These are phyloP conservation scores for Tapirus indicus DNA, from an alignment of 2,797 vertebrate species.

Conservation along the genomic window DNA sequence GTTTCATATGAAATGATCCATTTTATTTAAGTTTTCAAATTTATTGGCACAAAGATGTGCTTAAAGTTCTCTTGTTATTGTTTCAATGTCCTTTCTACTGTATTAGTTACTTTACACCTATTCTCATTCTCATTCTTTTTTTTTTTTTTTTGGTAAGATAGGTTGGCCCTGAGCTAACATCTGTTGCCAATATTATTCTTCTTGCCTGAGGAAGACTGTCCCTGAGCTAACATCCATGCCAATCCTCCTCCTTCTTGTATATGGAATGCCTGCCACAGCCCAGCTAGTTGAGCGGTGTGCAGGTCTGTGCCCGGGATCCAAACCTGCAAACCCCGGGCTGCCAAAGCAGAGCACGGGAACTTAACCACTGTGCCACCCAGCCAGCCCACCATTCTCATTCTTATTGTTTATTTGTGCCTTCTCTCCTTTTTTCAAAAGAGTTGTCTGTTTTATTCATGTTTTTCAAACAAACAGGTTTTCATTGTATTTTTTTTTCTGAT, in stretches of 20 bases:
- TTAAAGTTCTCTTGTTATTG: not conserved
- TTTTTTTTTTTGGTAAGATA: too few species aligned
- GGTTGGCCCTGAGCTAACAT: too few species aligned
- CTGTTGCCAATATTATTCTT: too few species aligned
- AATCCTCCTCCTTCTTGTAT: too few species aligned
- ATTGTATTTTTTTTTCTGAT: not conserved
- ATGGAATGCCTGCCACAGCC: too few species aligned
- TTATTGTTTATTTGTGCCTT: not conserved
- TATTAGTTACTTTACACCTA: not conserved
- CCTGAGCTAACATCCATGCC: too few species aligned
- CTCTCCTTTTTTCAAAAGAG: not conserved
- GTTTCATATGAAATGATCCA: not conserved
- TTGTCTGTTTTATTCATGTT: not conserved
- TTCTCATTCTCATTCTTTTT: not conserved
- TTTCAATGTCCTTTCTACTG: not conserved
- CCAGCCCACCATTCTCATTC: not conserved
- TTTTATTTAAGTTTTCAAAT: conserved; percentile 4
- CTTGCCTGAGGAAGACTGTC: too few species aligned
- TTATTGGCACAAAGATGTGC: not conserved
- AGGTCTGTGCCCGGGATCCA: too few species aligned
- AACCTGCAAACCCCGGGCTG: too few species aligned
- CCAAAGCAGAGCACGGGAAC: too few species aligned
- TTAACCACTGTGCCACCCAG: too few species aligned
- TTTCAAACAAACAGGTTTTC: conserved; percentile 18
- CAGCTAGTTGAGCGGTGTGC: too few species aligned